These are phyloP conservation scores for Lota lota DNA, from an alignment of 2,113 vertebrate genomes.

Conservation along the genomic window DNA sequence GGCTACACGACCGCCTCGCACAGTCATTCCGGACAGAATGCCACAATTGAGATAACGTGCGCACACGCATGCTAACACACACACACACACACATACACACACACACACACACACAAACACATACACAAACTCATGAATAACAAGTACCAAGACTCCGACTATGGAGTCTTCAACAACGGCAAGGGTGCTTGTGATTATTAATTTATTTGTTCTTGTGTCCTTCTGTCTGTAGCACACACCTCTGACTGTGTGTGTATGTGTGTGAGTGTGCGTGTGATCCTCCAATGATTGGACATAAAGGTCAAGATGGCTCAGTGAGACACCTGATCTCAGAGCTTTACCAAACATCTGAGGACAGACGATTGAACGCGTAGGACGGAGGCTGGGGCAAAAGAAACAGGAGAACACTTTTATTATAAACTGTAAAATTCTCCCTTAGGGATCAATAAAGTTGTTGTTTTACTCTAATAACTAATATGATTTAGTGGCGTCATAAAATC, in stretches of 20 bases:
- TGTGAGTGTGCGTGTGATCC: not conserved
- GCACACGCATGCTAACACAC: slow-evolving; percentile 10
- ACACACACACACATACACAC: slow-evolving; percentile 17
- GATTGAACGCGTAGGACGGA: too few species aligned
- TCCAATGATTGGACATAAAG: slow-evolving; percentile 16
- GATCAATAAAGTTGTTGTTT: too few species aligned
- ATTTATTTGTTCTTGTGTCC: slow-evolving; percentile 27
- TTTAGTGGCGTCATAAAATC: too few species aligned
- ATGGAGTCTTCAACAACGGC: slow-evolving; percentile 49
- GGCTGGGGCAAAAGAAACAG: too few species aligned
- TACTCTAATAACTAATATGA: too few species aligned
- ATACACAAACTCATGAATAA: slow-evolving; percentile 57
- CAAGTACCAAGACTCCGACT: slow-evolving; percentile 39
- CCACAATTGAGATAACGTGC: slow-evolving; percentile 54
- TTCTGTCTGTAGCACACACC: slow-evolving; percentile 10
- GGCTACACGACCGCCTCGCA: slow-evolving; percentile 58
- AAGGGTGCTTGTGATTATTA: slow-evolving; percentile 5
- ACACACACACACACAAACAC: slow-evolving; percentile 5
- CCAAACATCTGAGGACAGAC: too few species aligned
- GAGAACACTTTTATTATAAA: too few species aligned
- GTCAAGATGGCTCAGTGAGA: slow-evolving; percentile 20
- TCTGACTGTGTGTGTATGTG: slow-evolving; percentile 10
- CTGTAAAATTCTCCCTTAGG: too few species aligned
- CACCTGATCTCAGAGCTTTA: not conserved
- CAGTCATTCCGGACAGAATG: slow-evolving; percentile 57